phyloP scores from a whole-genome alignment of 2,113 vertebrate species.

The Hippopotamus amphibius region DNA sequence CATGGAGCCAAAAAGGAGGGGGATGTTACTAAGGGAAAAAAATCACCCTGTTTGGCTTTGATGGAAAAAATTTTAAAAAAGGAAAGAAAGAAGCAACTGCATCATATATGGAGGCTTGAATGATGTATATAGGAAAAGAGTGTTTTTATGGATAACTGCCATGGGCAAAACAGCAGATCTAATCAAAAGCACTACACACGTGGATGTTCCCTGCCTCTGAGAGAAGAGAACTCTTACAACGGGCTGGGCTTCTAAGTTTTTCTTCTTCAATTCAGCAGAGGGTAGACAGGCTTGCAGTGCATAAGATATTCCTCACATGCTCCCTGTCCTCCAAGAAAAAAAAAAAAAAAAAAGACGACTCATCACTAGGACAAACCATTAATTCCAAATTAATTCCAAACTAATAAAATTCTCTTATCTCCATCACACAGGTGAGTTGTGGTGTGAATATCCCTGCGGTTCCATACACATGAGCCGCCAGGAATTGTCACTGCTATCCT shows the following conservation, averaged over 20 bases:
- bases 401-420: conserved; percentile 2
- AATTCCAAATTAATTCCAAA: conserved; percentile 44
- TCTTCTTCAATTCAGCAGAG: conserved; percentile 75
- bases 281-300: conserved; percentile 67
- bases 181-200: conserved; percentile 84
- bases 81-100: conserved; percentile 79
- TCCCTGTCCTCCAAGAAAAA: neutral
- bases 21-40: conserved; percentile 82
- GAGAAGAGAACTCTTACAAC: conserved; percentile 78
- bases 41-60: conserved; percentile 77
- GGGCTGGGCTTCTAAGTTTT: conserved; percentile 74
- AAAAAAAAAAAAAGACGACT: neutral
- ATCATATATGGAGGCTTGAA: conserved; percentile 75
- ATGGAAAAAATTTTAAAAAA: conserved; percentile 57
- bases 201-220: conserved; percentile 83
- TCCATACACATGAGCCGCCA: neutral
- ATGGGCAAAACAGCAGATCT: conserved; percentile 88
- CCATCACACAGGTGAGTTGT: neutral
- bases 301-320: conserved; percentile 51
- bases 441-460: neutral
- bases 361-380: conserved; percentile 53
- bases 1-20: conserved; percentile 79
- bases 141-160: conserved; percentile 83
- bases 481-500: neutral
- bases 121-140: conserved; percentile 82